Evolutionary conservation across 2,113 vertebrate genomes (phyloP).

Genomic region (Corythornis vintsioides): DNA sequence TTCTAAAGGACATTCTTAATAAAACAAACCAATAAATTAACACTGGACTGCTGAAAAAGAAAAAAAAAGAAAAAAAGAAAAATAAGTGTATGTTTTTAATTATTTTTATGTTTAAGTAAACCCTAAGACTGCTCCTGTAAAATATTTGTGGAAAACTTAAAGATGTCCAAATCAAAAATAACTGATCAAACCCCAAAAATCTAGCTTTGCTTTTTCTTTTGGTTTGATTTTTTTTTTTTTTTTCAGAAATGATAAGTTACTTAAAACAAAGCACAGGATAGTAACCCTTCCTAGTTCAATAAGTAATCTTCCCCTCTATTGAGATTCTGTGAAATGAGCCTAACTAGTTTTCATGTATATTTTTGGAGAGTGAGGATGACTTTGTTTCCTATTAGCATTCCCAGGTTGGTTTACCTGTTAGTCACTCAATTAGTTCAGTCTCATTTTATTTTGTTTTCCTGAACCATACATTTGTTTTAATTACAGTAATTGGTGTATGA

Average conservation of each 20-base stretch:
- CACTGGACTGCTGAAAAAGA: not conserved
- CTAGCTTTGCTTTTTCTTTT: accelerated
- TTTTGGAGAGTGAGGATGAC: not conserved
- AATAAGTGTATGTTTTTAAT: not conserved
- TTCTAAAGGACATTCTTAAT: not conserved
- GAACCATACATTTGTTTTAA: not conserved
- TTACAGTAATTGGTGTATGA: not conserved
- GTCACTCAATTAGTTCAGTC: not conserved
- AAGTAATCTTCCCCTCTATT: not conserved
- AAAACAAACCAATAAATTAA: not conserved
- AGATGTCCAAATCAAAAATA: not conserved
- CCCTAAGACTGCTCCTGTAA: not conserved
- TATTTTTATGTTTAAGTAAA: not conserved
- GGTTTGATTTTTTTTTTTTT: not conserved
- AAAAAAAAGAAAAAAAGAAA: not conserved
- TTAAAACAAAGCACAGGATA: not conserved
- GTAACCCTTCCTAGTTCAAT: not conserved
- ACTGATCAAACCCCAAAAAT: not conserved
- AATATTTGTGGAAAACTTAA: not conserved
- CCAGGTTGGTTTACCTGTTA: not conserved
- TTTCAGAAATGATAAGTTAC: not conserved
- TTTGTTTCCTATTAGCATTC: not conserved
- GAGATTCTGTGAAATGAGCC: not conserved
- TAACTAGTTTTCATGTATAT: not conserved
- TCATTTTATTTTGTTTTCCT: not conserved